phyloP scores from a whole-genome alignment of 1,140 invertebrate species.

The Scaptomyza montana region DNA sequence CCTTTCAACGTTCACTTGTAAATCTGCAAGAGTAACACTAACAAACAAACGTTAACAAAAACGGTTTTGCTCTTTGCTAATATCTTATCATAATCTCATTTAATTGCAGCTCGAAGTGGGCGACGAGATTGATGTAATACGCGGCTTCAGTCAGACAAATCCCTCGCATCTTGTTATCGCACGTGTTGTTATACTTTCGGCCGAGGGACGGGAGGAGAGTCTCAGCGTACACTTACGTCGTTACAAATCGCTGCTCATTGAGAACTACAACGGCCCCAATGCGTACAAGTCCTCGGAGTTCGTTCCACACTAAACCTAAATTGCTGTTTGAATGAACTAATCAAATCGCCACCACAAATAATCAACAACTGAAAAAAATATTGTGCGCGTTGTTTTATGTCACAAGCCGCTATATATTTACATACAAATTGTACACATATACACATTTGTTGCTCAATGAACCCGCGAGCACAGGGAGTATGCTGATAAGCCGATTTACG shows the following conservation, averaged over 20 bases:
- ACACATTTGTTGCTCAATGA: conserved; percentile 10
- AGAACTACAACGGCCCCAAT: conserved; percentile 85
- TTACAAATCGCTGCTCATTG: conserved; percentile 86
- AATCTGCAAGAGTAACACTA: too few species aligned
- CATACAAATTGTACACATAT: neutral
- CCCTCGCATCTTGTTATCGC: conserved; percentile 86
- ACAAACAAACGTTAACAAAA: neutral
- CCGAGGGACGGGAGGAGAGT: conserved; percentile 76
- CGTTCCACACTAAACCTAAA: conserved; percentile 32
- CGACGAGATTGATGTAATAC: conserved; percentile 88
- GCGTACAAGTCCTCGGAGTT: conserved; percentile 76
- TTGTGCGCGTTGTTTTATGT: conserved; percentile 9
- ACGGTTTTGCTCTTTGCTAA: neutral
- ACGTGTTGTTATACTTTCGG: conserved; percentile 85
- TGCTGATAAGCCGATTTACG: conserved; percentile 34
- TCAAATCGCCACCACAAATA: conserved; percentile 2
- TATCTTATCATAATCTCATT: neutral
- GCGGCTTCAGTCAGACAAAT: conserved; percentile 85
- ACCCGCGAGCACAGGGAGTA: neutral
- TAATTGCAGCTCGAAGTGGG: conserved; percentile 84
- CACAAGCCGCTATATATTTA: neutral
- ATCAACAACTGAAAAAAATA: conserved; percentile 2
- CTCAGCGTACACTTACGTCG: conserved; percentile 85
- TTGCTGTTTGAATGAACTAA: conserved; percentile 6
- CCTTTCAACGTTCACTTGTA: too few species aligned